phyloP scores from a whole-genome alignment of 2,797 vertebrate genomes.

The Danionella dracula region DNA sequence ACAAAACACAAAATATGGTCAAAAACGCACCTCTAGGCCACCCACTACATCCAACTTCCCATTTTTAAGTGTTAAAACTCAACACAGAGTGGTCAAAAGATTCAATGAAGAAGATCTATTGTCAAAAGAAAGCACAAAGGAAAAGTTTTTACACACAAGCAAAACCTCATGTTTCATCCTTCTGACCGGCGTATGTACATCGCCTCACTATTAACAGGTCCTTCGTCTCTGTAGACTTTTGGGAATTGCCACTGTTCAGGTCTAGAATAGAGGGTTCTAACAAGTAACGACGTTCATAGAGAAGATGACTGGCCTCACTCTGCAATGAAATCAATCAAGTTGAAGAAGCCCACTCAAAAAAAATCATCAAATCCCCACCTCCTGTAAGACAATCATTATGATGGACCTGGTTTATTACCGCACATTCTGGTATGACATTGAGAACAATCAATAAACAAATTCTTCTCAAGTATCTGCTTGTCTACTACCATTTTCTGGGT shows the following conservation, averaged over 20 bases:
- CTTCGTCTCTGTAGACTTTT: no score
- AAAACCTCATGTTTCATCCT: neutral
- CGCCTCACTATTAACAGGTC: neutral
- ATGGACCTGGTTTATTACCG: constrained; percentile 7
- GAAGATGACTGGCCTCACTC: neutral
- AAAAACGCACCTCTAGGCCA: neutral
- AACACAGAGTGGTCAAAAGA: no score
- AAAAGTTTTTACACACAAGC: no score
- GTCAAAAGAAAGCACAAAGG: no score
- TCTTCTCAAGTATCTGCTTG: neutral
- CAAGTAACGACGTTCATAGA: neutral
- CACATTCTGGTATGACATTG: neutral
- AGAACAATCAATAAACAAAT: neutral
- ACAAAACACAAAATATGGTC: neutral
- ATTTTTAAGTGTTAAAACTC: neutral
- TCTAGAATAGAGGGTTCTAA: neutral
- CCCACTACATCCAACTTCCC: constrained; percentile 8
- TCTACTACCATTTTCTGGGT: no score
- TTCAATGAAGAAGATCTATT: no score
- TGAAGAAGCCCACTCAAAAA: constrained; percentile 14
- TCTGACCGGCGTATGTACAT: neutral
- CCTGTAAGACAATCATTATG: constrained; percentile 14
- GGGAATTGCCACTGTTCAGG: neutral
- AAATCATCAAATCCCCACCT: constrained; percentile 7
- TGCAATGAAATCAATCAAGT: constrained; percentile 7